A percentile compares a stretch with the other conserved stretches of the same genome.
Conservation (phyloP, 2,113 vertebrate species). For the Nycticryphes semicollaris region DNA sequence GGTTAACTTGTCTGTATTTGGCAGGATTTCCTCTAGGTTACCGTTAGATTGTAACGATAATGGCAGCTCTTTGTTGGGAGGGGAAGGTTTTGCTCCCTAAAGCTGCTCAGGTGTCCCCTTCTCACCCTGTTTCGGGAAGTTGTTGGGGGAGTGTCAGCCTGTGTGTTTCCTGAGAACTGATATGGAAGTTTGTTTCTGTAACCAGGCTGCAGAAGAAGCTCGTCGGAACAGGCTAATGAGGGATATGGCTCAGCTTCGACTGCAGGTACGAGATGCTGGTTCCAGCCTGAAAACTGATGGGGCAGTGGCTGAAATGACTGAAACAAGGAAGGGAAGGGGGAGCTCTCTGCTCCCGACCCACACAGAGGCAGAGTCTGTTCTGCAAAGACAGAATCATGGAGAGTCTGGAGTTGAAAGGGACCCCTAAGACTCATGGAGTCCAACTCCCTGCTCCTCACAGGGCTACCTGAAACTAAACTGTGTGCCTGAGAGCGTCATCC, state of each 20-base stretch:
- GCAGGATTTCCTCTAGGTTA: neutral
- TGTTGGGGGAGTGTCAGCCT: rapidly evolving
- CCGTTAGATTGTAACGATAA: rapidly evolving
- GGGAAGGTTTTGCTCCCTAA: neutral
- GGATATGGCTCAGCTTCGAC: slow-evolving; percentile 96
- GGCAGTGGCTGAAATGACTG: neutral
- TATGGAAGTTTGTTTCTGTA: neutral
- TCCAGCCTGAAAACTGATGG: neutral
- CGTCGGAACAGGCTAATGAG: slow-evolving; percentile 94
- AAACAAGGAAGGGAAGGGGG: neutral
- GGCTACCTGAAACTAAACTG: neutral
- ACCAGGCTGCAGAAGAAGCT: slow-evolving; percentile 93
- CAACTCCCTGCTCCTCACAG: neutral
- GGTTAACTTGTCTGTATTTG: neutral
- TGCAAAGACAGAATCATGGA: neutral
- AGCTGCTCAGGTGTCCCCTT: neutral
- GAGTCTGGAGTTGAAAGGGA: neutral
- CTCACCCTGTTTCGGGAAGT: no score
- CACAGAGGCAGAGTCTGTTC: neutral
- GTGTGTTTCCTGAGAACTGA: neutral
- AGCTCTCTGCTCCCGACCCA: neutral
- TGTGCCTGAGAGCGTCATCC: rapidly evolving
- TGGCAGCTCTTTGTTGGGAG: neutral
- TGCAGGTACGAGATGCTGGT: slow-evolving; percentile 79
- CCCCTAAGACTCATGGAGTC: neutral